Base-by-base conservation (phyloP, 2,797 vertebrate genomes). In the Gymnoscopelus microlampas region DNA sequence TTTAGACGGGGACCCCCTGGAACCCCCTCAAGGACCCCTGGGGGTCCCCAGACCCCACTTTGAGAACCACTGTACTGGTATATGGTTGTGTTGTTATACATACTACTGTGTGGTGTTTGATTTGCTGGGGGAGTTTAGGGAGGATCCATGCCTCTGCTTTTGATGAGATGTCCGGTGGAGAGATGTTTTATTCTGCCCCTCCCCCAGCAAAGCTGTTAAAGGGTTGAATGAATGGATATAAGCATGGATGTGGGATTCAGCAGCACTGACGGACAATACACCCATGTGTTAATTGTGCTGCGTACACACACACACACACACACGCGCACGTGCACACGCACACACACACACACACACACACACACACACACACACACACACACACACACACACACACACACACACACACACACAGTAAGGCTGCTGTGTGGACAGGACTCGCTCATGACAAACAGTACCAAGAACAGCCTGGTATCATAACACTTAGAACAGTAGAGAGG, bases 211-310 rank as follows among this genome's bases (percentile, higher is more conserved):
- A 64, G 50, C 26, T 24, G 35, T 8, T 44, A 44, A 1, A 44
- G 9, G n/a, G 32, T 9, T n/a, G 8, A 9, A 10, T 10, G 39
- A 2, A 44, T 44, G 26, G 26, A 29, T 29, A 44, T 44, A 81
- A 84, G 85, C 26, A 44, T 19, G 67, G 67, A 44, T 32, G 70
- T 60, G 56, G 62, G 47, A 50, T 68, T 54, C 24, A 49, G 56
- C 55, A 35, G 85, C 85, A 91, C 90, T 90, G 90, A 75, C 26
- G 29, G 83, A 92, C 92, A 91, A 92, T 92, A 88, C 39, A 89
- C 70, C 83, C 62, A 73, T 90, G 91, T 91, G 91, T 92, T 88
- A 77, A 91, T 91, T 93, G 89, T 91, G 78, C 62, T 71, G 86
- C 64, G 78, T 81, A 80, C 14, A 47, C 85, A 2, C 10, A n/a